Conservation (phyloP, 2,113 vertebrate species). For the Gasterosteus nipponicus region DNA sequence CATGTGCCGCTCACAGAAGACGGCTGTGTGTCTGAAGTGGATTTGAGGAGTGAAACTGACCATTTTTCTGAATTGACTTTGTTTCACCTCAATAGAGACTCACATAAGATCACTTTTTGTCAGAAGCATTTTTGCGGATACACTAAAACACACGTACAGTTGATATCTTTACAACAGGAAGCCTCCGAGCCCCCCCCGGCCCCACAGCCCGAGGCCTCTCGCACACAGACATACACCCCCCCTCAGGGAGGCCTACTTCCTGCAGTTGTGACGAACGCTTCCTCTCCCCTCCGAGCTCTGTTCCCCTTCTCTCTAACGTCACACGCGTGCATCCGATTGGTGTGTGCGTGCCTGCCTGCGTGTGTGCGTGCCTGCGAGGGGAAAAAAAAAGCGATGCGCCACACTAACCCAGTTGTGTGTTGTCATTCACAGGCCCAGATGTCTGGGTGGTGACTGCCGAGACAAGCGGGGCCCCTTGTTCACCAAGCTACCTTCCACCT, state of each 20-base stretch:
- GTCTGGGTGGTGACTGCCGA: constrained; percentile 29
- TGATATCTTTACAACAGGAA: constrained; percentile 74
- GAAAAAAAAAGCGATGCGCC: background rate
- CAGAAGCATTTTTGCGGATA: background rate
- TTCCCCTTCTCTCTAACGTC: constrained; percentile 63
- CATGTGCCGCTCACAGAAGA: constrained; percentile 35
- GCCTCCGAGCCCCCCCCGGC: constrained; percentile 16
- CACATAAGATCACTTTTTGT: background rate
- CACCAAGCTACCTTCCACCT: background rate
- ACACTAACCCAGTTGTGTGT: constrained; percentile 41
- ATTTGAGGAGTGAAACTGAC: constrained; percentile 29
- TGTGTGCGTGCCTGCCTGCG: background rate
- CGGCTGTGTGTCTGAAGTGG: constrained; percentile 41
- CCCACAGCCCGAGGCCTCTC: constrained; percentile 5
- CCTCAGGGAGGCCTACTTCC: constrained; percentile 76
- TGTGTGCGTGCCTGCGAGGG: background rate
- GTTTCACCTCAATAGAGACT: constrained; percentile 29
- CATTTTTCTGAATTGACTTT: constrained; percentile 32
- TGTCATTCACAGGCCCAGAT: constrained; percentile 51
- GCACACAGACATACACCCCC: constrained; percentile 28
- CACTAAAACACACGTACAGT: constrained; percentile 9
- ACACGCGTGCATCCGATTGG: constrained; percentile 24
- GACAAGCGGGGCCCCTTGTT: constrained; percentile 35
- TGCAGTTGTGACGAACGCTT: constrained; percentile 76
- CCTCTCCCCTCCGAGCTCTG: constrained; percentile 60